These are phyloP conservation scores for Phaethon lepturus DNA, from an alignment of 2,113 vertebrate genomes.

Conservation along the genomic window DNA sequence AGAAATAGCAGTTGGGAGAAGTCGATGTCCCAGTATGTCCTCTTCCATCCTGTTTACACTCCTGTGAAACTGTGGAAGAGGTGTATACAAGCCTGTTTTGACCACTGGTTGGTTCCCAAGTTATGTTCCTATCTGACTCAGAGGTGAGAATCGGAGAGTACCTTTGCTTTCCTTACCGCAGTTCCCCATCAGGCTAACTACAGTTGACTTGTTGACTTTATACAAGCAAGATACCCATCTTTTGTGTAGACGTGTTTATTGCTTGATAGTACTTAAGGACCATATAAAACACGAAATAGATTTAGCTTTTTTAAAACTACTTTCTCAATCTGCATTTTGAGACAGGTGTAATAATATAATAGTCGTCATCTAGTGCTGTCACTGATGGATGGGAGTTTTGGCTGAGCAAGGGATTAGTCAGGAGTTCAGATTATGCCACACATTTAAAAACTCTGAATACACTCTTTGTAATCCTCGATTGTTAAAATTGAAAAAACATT, in stretches of 20 bases:
- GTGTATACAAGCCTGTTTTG: not conserved
- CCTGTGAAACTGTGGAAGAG: not conserved
- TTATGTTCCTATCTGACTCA: not conserved
- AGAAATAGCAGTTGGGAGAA: constrained; percentile 1
- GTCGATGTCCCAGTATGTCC: not conserved
- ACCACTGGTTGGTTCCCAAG: not conserved
- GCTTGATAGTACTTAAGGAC: not conserved
- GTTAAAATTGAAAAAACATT: not conserved
- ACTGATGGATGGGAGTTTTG: constrained; percentile 10
- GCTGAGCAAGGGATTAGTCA: constrained; percentile 15
- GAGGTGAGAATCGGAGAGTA: not conserved
- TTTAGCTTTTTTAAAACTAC: not conserved
- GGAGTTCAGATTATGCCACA: not conserved
- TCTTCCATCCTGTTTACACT: not conserved
- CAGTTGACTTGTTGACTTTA: not conserved
- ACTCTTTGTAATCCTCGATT: constrained; percentile 33
- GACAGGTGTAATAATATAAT: not conserved
- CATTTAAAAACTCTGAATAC: constrained; percentile 19
- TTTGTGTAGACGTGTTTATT: not conserved
- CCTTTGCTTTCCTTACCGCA: not conserved
- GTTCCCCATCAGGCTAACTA: not conserved
- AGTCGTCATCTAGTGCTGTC: not conserved
- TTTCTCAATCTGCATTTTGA: not conserved
- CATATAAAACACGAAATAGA: not conserved
- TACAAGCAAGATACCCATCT: not conserved